Base-by-base conservation (phyloP, 2,888 invertebrate species). In the Drosophila melanocephala region DNA sequence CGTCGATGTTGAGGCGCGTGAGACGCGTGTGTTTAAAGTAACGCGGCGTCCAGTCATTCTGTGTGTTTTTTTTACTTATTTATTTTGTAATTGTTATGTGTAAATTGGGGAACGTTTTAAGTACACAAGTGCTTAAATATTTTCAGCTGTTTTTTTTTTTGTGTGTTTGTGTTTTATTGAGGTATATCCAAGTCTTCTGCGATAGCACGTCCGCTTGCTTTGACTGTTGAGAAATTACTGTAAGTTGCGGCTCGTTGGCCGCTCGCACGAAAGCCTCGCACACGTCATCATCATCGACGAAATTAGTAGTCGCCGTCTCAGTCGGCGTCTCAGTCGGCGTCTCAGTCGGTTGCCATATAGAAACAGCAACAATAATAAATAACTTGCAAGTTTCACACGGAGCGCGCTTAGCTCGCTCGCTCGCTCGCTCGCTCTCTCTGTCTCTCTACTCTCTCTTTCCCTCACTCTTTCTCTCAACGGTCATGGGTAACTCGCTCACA, bases 11-110 rank as follows among this genome's bases (percentile, higher is more conserved):
- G 90, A 92, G 16, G 90, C 92, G 75, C 93, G 92, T 26, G 93
- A 92, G 7, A 91, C 84, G 78, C 93, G 93, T 51, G 92, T 81
- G n/a, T 77, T 84, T 19, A 93, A 72, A 67, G 92, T 89, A 51
- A 92, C 92, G 78, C 92, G 93, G 76, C 93, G 92, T 72, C 84
- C 88, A 32, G 92, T 84, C 92, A 93, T 93, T 72, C 80, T 55
- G 55, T 51, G n/a, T 67, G 52, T 51, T n/a, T 67, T 26, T 19
- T 68, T 47, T 58, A 35, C 56, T n/a, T 65, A 10, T 58, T 28
- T 52, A n/a, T 42, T 26, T 62, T 52, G 58, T 55, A 33, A 35
- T 30, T n/a, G 14, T 57, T 42, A 58, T 6, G 32, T 58, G 0
- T 77, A 22, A 44, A 59, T 68, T 67, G 30, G 62, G 80, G 69